Evolutionary conservation across 2,113 vertebrate genomes (phyloP), one percentile per base, ranked within the genome.

Genomic region (Propithecus coquereli): DNA sequence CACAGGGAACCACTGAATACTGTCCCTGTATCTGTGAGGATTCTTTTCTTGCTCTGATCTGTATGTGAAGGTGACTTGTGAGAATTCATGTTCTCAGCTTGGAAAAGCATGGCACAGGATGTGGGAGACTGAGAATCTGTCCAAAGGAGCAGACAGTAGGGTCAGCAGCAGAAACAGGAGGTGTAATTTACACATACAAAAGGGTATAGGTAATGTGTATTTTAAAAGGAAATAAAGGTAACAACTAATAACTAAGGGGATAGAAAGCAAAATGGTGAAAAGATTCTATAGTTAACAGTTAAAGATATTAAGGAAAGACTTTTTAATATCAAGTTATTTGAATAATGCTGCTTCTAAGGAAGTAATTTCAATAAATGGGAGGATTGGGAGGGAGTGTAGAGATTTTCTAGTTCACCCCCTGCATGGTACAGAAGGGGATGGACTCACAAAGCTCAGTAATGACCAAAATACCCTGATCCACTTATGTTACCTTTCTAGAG

Each of bases 61-160:
- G 18, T 94, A 45, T 34, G 8, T 74, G 81, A 52, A 87, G n/a
- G 22, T 83, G 32, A 32, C 71, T 89, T 83, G 16, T 61, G 89
- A 92, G 83, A 94, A 83, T 50, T 57, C 50, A 10, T 77, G 30
- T 88, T 96, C 30, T 96, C 57, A 52, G 34, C 73, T 80, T 40
- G 50, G 43, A 87, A 88, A 88, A 63, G 18, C 50, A 27, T 18
- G 54, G 25, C 37, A 27, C 32, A 40, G 27, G 32, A 52, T 87
- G 17, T 37, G 17, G 57, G 84, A 86, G 76, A 65, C 13, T 25
- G 20, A n/a, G 61, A 90, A 66, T 20, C 9, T 88, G 30, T 54
- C 85, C 30, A 52, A n/a, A 95, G 65, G 47, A 76, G 43, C 47
- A 80, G 34, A 77, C 50, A 81, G n/a, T 8, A n/a, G 37, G 32